Evolutionary conservation across 2,113 vertebrate species (phyloP), one percentile per base, ranked within the genome.

Genomic region (Glareola pratincola): DNA sequence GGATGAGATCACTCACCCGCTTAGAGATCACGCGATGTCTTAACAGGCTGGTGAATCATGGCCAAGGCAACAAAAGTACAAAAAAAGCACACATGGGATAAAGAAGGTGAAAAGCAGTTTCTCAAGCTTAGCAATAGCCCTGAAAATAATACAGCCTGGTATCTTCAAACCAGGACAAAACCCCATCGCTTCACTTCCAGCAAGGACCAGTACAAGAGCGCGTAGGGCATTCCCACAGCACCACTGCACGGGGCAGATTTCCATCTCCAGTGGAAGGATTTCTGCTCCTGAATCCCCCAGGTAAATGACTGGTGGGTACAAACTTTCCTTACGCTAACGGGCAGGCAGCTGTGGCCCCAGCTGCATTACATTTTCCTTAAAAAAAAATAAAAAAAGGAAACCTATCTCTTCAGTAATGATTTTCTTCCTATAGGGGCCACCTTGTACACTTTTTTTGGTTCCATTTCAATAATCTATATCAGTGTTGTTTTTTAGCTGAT

Each of bases 401-500:
- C 16, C 5, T 56, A 43, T 48, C 83, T 89, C 51, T 91, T 72
- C 54, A 81, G 64, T 94, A 96, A 97, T 81, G 76, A 88, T 79
- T 92, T 97, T 92, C 94, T 96, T 92, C 84, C 76, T 97, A 95
- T 91, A 92, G 80, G 48, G 91, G 81, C 96, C 85, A 98, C 72
- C 96, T 96, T 27, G 83, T 85, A 76, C 63, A 91, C 76, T 95
- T 96, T 77, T 86, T 94, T 88, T 92, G 14, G 64, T 93, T 95
- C 94, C 84, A 96, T 98, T 97, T 97, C 98, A 98, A 98, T 98
- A 98, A 98, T 98, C 97, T 98, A 97, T 98, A 97, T 97, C 95
- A 96, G 95, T 98, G 97, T 98, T 97, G 95, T 97, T 98, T 98
- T 98, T 98, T 98, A 98, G 98, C 98, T 98, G 98, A 99, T 99